Conservation (phyloP, 2,797 vertebrate species). For the Clarias platycephalus region DNA sequence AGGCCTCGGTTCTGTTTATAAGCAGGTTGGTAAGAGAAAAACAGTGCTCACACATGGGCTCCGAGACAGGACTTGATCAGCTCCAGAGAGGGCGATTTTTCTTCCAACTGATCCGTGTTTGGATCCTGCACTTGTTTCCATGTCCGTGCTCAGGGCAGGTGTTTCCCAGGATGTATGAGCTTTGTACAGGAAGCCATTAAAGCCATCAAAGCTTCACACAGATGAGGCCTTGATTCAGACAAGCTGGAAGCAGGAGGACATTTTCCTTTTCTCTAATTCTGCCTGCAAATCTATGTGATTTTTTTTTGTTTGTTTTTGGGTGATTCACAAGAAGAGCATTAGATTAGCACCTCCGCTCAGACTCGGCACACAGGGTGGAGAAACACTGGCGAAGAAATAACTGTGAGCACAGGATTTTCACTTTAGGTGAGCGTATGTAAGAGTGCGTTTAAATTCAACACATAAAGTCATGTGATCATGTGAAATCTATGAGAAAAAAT, state of each 20-base stretch:
- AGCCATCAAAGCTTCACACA: constrained; percentile 37
- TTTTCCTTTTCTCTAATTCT: not conserved
- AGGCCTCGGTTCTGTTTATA: constrained; percentile 54
- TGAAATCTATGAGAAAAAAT: not conserved
- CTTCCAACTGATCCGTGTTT: constrained; percentile 47
- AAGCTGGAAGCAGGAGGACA: constrained; percentile 5
- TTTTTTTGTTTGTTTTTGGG: not conserved
- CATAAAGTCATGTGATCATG: not conserved
- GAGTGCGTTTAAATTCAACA: not conserved
- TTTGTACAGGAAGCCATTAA: constrained; percentile 35
- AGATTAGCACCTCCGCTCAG: not conserved
- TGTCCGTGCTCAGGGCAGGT: constrained; percentile 36
- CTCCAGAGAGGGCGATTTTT: constrained; percentile 45
- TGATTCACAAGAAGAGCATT: not conserved
- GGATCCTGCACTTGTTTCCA: constrained; percentile 51
- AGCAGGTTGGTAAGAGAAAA: constrained; percentile 55
- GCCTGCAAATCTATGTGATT: not conserved
- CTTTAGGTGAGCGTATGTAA: not conserved
- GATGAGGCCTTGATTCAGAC: constrained; percentile 13
- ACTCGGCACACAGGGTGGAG: not conserved
- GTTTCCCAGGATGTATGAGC: constrained; percentile 38
- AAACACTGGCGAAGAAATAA: not conserved
- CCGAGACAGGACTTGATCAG: constrained; percentile 42
- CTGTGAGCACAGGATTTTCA: not conserved
- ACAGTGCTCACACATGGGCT: constrained; percentile 42